A percentile compares a stretch with the other conserved stretches of the same genome.
Conservation (phyloP, 1,140 invertebrate species). For the Euborellia annulipes region DNA sequence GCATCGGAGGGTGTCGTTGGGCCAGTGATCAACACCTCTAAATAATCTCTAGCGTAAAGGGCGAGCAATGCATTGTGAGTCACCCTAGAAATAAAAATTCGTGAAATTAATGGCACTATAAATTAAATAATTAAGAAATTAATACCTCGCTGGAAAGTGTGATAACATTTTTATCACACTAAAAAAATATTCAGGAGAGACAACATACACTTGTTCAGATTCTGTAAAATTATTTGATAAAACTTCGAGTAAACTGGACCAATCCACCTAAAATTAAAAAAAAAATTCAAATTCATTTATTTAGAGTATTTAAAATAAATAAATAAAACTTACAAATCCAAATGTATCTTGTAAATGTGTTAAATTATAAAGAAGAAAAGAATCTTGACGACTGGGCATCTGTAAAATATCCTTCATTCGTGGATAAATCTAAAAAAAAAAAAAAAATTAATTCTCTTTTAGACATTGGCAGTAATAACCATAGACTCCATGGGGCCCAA, state of each 20-base stretch:
- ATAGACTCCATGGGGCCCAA: too few species aligned
- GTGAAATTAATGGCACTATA: too few species aligned
- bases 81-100: conserved; percentile 23
- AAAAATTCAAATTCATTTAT: neutral
- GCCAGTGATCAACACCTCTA: conserved; percentile 30
- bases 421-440: conserved; percentile 29
- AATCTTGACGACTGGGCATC: conserved; percentile 23
- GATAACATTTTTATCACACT: conserved; percentile 17
- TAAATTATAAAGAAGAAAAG: conserved; percentile 26
- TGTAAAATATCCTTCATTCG: conserved; percentile 28
- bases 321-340: conserved; percentile 24
- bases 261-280: conserved; percentile 17
- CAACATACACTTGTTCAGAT: conserved; percentile 19
- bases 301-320: neutral
- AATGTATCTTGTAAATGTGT: conserved; percentile 26
- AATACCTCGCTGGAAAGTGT: conserved; percentile 21
- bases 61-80: conserved; percentile 33
- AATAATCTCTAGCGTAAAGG: conserved; percentile 31
- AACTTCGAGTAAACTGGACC: conserved; percentile 21
- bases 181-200: conserved; percentile 19
- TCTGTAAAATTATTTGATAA: conserved; percentile 14
- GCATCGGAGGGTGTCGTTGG: conserved; percentile 12
- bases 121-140: too few species aligned
- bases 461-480: too few species aligned
- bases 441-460: too few species aligned